Evolutionary conservation across 2,797 vertebrate species (phyloP).

Genomic region (Sternarchorhynchus goeldii): DNA sequence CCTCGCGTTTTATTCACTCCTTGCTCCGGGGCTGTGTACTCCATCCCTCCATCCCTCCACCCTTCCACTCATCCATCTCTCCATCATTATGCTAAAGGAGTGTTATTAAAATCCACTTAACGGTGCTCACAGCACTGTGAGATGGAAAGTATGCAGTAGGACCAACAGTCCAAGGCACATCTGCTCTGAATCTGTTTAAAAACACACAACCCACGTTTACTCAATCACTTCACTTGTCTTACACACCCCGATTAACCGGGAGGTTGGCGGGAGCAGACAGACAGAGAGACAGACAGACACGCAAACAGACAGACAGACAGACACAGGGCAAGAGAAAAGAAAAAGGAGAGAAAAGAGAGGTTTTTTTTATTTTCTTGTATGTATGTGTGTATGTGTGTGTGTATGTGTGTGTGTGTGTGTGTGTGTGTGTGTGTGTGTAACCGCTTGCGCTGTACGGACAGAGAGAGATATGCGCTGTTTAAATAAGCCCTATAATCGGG

Average conservation of each 20-base stretch:
- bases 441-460: conserved; percentile 1
- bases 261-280: not conserved
- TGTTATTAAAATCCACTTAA: conserved; percentile 75
- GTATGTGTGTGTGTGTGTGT: not conserved
- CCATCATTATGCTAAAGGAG: conserved; percentile 70
- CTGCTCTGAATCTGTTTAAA: conserved; percentile 67
- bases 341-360: not conserved
- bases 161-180: conserved; percentile 62
- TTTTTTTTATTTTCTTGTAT: conserved; percentile 17
- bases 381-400: not conserved
- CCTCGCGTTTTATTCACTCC: not conserved
- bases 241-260: conserved; percentile 21
- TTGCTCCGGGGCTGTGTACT: not conserved
- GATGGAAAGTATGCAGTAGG: conserved; percentile 68
- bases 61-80: conserved; percentile 38
- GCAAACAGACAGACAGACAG: conserved; percentile 22
- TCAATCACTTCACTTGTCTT: conserved; percentile 49
- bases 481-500: conserved; percentile 25
- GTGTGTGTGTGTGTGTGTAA: not conserved
- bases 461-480: conserved; percentile 18
- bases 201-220: conserved; percentile 49
- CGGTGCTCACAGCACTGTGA: conserved; percentile 57
- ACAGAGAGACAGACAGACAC: not conserved
- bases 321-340: not conserved
- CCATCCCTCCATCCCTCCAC: conserved; percentile 14